Conservation (phyloP, 2,888 invertebrate species). For the Adineta ricciae region DNA sequence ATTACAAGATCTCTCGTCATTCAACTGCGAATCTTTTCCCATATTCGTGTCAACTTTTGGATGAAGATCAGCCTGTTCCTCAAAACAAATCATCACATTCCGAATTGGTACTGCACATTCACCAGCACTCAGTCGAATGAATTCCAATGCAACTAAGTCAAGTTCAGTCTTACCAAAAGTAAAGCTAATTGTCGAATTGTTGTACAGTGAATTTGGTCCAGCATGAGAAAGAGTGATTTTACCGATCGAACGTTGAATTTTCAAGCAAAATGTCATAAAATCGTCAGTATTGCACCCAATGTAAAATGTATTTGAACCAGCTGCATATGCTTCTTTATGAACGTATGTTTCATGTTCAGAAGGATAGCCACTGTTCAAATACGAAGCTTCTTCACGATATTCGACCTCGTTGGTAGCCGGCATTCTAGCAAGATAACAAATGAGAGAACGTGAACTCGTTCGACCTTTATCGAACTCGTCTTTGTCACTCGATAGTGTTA, state of each 20-base stretch:
- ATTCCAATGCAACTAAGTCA: neutral
- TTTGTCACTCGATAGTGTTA: neutral
- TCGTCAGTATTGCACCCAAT: too few species aligned
- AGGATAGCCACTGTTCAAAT: neutral
- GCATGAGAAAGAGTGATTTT: neutral
- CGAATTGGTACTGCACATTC: neutral
- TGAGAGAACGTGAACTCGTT: neutral
- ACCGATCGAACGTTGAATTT: neutral
- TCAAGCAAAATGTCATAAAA: too few species aligned
- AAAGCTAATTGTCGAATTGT: neutral
- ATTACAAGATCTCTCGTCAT: too few species aligned
- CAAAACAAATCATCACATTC: neutral
- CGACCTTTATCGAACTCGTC: neutral
- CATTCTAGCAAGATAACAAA: neutral
- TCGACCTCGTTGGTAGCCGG: neutral
- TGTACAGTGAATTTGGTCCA: neutral
- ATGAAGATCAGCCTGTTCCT: neutral
- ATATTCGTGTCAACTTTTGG: neutral
- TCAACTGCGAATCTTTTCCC: neutral
- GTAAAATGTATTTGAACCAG: too few species aligned
- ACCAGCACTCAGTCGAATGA: neutral
- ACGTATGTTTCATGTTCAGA: neutral
- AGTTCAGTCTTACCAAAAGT: neutral
- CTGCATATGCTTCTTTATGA: neutral
- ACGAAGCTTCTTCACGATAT: too few species aligned